A percentile compares a stretch with the other conserved stretches of the same genome.
phyloP scores from a whole-genome alignment of 1,140 invertebrate species.

The Cepaea nemoralis region DNA sequence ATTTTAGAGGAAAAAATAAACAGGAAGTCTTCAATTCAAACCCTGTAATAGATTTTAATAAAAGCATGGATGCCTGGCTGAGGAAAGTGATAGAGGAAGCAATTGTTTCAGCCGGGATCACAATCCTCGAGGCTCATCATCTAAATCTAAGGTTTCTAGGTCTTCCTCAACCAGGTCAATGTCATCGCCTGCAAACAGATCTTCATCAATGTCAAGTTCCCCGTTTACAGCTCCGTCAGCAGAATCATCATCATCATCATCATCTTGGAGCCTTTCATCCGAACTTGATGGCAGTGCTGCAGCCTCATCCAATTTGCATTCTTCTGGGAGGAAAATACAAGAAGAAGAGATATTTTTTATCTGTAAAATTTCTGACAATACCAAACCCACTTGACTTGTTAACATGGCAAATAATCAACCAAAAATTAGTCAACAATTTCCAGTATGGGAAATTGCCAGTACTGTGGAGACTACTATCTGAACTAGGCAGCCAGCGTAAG shows the following conservation, averaged over 20 bases:
- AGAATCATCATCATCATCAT: conserved; percentile 61
- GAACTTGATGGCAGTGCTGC: conserved; percentile 51
- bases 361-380: too few species aligned
- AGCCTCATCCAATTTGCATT: conserved; percentile 62
- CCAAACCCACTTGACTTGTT: too few species aligned
- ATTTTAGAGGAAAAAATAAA: background rate
- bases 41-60: background rate
- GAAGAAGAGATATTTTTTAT: too few species aligned
- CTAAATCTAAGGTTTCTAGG: conserved; percentile 75
- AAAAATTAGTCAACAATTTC: too few species aligned
- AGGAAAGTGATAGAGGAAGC: background rate
- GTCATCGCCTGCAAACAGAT: conserved; percentile 92
- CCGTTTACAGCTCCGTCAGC: conserved; percentile 63
- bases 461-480: too few species aligned
- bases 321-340: conserved; percentile 49
- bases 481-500: too few species aligned
- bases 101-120: background rate
- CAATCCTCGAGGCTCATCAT: conserved; percentile 44
- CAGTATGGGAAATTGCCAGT: too few species aligned
- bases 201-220: conserved; percentile 85
- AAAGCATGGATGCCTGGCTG: background rate
- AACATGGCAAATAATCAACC: too few species aligned
- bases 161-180: conserved; percentile 87
- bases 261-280: conserved; percentile 42
- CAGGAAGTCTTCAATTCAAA: background rate